phyloP scores from a whole-genome alignment of 2,113 vertebrate genomes.

The Hippocampus comes region DNA sequence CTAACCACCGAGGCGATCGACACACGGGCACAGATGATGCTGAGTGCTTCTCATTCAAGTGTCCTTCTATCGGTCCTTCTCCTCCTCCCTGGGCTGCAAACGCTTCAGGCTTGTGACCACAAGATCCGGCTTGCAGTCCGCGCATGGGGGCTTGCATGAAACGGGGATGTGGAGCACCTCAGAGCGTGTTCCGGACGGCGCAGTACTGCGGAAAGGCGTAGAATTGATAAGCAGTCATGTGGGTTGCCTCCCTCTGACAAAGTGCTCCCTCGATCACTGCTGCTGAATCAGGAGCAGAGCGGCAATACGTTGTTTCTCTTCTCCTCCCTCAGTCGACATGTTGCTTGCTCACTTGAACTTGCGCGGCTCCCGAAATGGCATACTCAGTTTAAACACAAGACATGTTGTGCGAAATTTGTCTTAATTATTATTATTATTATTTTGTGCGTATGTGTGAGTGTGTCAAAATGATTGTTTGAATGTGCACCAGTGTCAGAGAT shows the following conservation, averaged over 20 bases:
- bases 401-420: slow-evolving; percentile 65
- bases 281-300: slow-evolving; percentile 34
- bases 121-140: slow-evolving; percentile 19
- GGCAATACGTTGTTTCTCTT: slow-evolving; percentile 12
- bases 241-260: slow-evolving; percentile 62
- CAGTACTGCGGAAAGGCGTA: slow-evolving; percentile 35
- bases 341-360: slow-evolving; percentile 37
- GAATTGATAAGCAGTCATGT: slow-evolving; percentile 51
- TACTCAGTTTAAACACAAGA: neutral
- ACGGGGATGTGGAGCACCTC: slow-evolving; percentile 15
- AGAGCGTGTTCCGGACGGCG: slow-evolving; percentile 11
- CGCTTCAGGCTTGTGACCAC: slow-evolving; percentile 15
- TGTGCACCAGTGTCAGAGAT: neutral
- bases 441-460: neutral
- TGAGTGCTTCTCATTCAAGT: slow-evolving; percentile 25
- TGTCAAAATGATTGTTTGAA: slow-evolving; percentile 40
- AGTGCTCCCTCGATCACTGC: slow-evolving; percentile 47
- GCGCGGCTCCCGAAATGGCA: slow-evolving; percentile 3
- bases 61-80: slow-evolving; percentile 5
- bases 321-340: slow-evolving; percentile 19
- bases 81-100: slow-evolving; percentile 11
- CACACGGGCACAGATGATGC: slow-evolving; percentile 4
- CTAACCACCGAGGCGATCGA: slow-evolving; percentile 45
- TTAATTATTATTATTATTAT: slow-evolving; percentile 49
- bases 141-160: slow-evolving; percentile 22